These are phyloP conservation scores for Oryzias woworae DNA, from an alignment of 2,113 vertebrate species.

Conservation along the genomic window DNA sequence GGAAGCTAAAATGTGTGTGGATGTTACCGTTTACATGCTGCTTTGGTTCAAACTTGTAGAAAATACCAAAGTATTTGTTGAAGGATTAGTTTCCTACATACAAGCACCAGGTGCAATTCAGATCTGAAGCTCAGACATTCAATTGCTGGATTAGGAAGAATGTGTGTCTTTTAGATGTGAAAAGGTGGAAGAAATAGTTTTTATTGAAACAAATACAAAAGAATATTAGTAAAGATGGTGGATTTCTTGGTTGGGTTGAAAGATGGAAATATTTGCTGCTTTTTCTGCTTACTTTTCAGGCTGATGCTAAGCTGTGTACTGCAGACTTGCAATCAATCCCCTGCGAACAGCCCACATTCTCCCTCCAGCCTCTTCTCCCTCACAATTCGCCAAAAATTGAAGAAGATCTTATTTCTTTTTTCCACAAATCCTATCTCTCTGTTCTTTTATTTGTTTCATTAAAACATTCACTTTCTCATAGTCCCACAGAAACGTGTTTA, in stretches of 20 bases:
- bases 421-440: slow-evolving; percentile 23
- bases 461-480: slow-evolving; percentile 13
- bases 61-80: not conserved
- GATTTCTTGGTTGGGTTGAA: slow-evolving; percentile 27
- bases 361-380: slow-evolving; percentile 2
- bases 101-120: too few relatives aligned
- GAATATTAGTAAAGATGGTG: not conserved
- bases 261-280: slow-evolving; percentile 32
- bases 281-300: slow-evolving; percentile 28
- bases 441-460: slow-evolving; percentile 58
- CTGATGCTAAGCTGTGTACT: too few relatives aligned
- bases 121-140: too few relatives aligned
- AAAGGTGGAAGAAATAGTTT: too few relatives aligned
- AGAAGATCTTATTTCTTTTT: slow-evolving; percentile 30
- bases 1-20: not conserved
- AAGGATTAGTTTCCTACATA: too few relatives aligned
- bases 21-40: not conserved
- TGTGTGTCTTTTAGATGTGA: too few relatives aligned
- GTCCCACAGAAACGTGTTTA: slow-evolving; percentile 41
- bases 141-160: too few relatives aligned
- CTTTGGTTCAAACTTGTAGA: not conserved
- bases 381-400: slow-evolving; percentile 36
- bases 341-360: too few relatives aligned
- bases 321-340: too few relatives aligned
- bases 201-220: slow-evolving; percentile 9